Base-by-base conservation (phyloP, 2,888 invertebrate genomes). In the Pammene aurita region DNA sequence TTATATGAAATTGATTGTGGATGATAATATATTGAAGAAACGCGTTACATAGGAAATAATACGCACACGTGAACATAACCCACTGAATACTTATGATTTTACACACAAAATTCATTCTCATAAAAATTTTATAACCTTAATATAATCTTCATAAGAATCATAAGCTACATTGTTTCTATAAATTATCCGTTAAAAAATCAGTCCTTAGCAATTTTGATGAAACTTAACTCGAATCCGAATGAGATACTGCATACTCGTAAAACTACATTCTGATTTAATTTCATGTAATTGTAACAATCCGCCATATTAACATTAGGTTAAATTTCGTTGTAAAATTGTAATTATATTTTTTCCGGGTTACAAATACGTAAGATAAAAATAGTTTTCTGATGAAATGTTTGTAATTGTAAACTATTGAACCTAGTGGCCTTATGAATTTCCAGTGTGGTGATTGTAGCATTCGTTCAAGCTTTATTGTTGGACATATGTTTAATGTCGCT, bases 401-500 rank as follows among this genome's bases (percentile, higher is more conserved):
- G 55, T 66, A 50, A 66, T 61, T 66, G 41, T 55, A 54, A 57
- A 65, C 50, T 70, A 75, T 75, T 76, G 76, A 80, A 83, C 75
- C 73, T 83, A 85, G 90, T 87, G 90, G 91, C 91, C 92, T 92
- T 87, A 87, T 83, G 76, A 81, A 64, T 84, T 87, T 89, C 90
- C 91, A 91, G 90, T 91, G 89, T 85, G 83, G 72, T 85, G 79
- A 82, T 87, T 84, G 85, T 84, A 83, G 84, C 83, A 84, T 88
- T 89, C 86, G 87, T 87, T 90, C 90, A 89, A 88, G 89, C 89
- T 90, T 89, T 90, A 91, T 85, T 87, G 84, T 87, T 90, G 89
- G 89, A 90, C 87, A 85, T 87, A 80, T 72, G 74, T 67, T 76
- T 87, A 84, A 86, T 88, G 87, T 92, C 90, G 90, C 90, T 91